Percentiles rank a stretch among this genome's conserved stretches.
phyloP scores from a whole-genome alignment of 2,797 vertebrate species.

The Cephalopachus bancanus region DNA sequence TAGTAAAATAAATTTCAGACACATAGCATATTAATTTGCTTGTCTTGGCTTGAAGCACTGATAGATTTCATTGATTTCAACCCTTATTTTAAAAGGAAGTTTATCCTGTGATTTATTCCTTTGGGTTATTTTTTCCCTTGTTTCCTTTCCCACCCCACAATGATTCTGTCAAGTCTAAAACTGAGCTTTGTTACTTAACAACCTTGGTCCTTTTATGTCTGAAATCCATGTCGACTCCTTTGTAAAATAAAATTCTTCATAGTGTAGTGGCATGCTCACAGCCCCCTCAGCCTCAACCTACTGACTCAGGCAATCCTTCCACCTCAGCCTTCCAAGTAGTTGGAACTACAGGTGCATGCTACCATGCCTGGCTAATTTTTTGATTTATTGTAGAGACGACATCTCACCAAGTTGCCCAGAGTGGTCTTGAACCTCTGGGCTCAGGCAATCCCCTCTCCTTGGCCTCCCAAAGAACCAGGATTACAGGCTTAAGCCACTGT shows the following conservation, averaged over 20 bases:
- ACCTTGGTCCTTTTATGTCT: not conserved
- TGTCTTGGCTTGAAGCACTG: not conserved
- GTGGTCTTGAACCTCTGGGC: too few species aligned
- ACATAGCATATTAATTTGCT: slow-evolving; percentile 12
- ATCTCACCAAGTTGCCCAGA: too few species aligned
- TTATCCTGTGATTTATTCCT: not conserved
- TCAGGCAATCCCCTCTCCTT: too few species aligned
- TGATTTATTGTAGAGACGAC: too few species aligned
- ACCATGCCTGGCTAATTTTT: too few species aligned
- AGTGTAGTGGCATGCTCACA: not conserved
- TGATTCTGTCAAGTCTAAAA: not conserved
- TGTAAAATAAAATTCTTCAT: slow-evolving; percentile 35
- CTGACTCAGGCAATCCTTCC: too few species aligned
- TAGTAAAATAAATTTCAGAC: slow-evolving; percentile 39
- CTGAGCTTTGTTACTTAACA: slow-evolving; percentile 1
- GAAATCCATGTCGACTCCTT: not conserved
- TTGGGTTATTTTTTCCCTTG: not conserved
- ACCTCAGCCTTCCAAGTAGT: too few species aligned
- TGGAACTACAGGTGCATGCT: too few species aligned
- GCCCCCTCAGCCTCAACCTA: too few species aligned
- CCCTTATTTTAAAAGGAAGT: not conserved
- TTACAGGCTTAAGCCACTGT: too few species aligned
- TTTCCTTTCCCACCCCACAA: not conserved
- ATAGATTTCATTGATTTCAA: slow-evolving; percentile 24
- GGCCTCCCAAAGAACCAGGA: too few species aligned